Base-by-base conservation (phyloP, 2,113 vertebrate genomes). In the Glaucomys volans region DNA sequence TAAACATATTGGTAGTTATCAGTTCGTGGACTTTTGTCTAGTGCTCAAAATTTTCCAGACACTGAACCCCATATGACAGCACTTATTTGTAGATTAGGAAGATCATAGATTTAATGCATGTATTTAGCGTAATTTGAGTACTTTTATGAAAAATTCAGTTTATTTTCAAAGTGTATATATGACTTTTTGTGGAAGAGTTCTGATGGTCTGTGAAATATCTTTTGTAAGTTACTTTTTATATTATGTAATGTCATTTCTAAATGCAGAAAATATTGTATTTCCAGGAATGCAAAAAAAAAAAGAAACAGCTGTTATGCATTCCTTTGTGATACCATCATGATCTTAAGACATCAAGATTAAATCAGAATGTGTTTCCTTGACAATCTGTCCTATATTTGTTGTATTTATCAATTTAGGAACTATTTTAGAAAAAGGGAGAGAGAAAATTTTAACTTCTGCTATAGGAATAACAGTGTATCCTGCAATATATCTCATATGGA, bases 341-440 rank as follows among this genome's bases (percentile, higher is more conserved):
- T 87, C 17, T 77, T 90, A 90, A 87, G 4, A 66, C 54, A 64
- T 30, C 42, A 95, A 85, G 9, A 80, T n/a, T 91, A 9, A 88
- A 91, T 57, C 9, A 76, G 54, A 72, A 90, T 30, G 26, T 59
- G 2, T 82, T 47, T 2, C 18, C 11, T 82, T 94, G 20, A 12
- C 67, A 77, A 84, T 4, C 12, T 90, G 5, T 74, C 14, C 26
- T 83, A 37, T 18, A 14, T 83, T 74, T 79, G 7, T 62, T 92
- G 4, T 69, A 50, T 47, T 80, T 64, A 57, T 28, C 5, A 57
- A 22, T 76, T 92, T 81, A 16, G 8, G 26, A 86, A 64, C 8
- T 24, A 42, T 0, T n/a, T 40, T 5, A 59, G 35, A 71, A 50
- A 28, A 59, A 8, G 5, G 26, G 11, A 84, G 7, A 75, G 16